Conservation (phyloP, 1,140 invertebrate species). For the Tetramorium simillimum region DNA sequence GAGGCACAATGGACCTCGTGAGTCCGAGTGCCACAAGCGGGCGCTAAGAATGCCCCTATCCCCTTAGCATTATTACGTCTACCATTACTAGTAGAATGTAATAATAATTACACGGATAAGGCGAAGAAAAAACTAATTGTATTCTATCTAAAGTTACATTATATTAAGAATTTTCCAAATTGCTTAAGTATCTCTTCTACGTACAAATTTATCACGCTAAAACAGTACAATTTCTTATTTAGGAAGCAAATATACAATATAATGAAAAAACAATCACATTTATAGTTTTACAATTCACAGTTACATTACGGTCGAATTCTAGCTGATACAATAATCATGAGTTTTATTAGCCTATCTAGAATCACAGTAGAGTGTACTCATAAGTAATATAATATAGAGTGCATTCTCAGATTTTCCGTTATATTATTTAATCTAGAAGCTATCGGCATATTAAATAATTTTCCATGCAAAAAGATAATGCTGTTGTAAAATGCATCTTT, state of each 20-base stretch:
- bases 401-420: constrained; percentile 17
- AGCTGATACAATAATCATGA: not conserved
- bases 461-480: not conserved
- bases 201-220: constrained; percentile 8
- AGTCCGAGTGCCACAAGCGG: too few species aligned
- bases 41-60: too few species aligned
- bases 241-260: constrained; percentile 31
- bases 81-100: not conserved
- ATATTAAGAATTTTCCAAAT: constrained; percentile 30
- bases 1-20: too few species aligned
- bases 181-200: not conserved
- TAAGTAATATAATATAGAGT: constrained; percentile 26
- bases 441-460: constrained; percentile 14
- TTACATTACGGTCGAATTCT: not conserved
- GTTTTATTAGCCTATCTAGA: constrained; percentile 38
- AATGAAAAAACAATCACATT: constrained; percentile 6
- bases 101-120: not conserved
- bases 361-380: constrained; percentile 26
- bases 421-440: constrained; percentile 15
- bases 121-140: constrained; percentile 8
- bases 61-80: not conserved
- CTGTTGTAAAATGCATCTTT: constrained; percentile 22
- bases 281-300: not conserved
- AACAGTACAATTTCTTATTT: not conserved
- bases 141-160: constrained; percentile 33